A percentile compares a stretch with the other conserved stretches of the same genome.
Evolutionary conservation across 2,113 vertebrate species (phyloP).

Genomic region (Telmatochromis brachygnathus): DNA sequence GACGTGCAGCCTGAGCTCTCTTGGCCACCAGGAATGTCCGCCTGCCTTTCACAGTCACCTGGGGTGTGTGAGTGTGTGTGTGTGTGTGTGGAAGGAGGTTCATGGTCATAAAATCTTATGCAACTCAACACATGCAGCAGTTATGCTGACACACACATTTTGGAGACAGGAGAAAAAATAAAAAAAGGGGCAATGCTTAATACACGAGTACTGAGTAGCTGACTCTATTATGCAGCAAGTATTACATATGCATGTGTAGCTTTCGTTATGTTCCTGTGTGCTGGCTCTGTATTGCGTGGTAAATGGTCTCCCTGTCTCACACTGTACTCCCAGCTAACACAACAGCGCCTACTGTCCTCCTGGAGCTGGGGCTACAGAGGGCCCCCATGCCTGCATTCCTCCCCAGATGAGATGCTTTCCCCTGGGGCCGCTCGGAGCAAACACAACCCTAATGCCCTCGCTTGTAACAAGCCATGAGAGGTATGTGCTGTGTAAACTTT

Average conservation of each 20-base stretch:
- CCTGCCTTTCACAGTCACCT: not conserved
- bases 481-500: slow-evolving; percentile 40
- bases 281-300: not conserved
- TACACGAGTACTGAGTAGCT: not conserved
- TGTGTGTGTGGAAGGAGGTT: not conserved
- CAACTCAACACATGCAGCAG: not conserved
- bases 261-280: not conserved
- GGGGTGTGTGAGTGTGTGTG: not conserved
- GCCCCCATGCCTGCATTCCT: slow-evolving; percentile 56
- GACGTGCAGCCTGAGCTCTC: not conserved
- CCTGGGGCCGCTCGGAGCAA: slow-evolving; percentile 15
- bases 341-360: slow-evolving; percentile 43
- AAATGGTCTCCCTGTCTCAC: slow-evolving; percentile 13
- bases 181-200: not conserved
- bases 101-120: not conserved
- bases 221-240: not conserved
- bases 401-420: slow-evolving; percentile 43
- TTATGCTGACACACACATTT: not conserved
- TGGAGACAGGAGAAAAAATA: not conserved
- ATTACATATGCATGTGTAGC: not conserved
- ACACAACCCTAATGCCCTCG: slow-evolving; percentile 36
- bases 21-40: slow-evolving; percentile 6
- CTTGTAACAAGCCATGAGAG: slow-evolving; percentile 47
- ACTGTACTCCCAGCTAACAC: slow-evolving; percentile 40
- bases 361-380: not conserved